Percentiles rank a stretch among this genome's conserved stretches.
phyloP scores from a whole-genome alignment of 2,888 invertebrate genomes.

The Stegophylla sp. region DNA sequence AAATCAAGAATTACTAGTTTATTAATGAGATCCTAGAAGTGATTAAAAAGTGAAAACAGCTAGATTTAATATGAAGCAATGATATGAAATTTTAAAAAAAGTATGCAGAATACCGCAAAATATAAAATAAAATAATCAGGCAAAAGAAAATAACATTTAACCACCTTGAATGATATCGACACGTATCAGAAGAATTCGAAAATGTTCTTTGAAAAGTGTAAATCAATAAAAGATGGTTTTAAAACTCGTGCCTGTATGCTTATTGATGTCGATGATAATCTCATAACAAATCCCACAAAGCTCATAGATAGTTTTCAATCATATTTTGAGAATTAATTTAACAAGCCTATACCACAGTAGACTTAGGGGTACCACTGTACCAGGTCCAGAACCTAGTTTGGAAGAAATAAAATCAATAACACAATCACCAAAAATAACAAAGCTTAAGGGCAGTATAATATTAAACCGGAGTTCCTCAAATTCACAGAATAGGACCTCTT shows the following conservation, averaged over 20 bases:
- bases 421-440: constrained; percentile 13
- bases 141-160: constrained; percentile 27
- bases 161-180: constrained; percentile 14
- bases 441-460: not conserved
- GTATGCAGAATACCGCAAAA: constrained; percentile 21
- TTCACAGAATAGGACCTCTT: not conserved
- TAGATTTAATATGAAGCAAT: constrained; percentile 12
- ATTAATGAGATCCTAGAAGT: not conserved
- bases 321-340: constrained; percentile 24
- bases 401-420: constrained; percentile 24
- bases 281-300: not conserved
- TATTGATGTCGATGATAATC: constrained; percentile 4
- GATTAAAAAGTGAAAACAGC: not conserved
- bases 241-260: constrained; percentile 7
- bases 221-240: constrained; percentile 12
- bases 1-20: constrained; percentile 6
- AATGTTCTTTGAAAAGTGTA: constrained; percentile 26
- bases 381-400: constrained; percentile 32
- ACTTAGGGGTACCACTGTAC: constrained; percentile 7
- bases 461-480: constrained; percentile 16
- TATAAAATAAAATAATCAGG: constrained; percentile 27
- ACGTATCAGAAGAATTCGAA: constrained; percentile 1
- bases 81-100: constrained; percentile 11
- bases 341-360: constrained; percentile 15
- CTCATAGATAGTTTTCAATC: constrained; percentile 22